Evolutionary conservation across 1,140 invertebrate species (phyloP), one percentile per base, ranked within the genome.

Genomic region (Atta cephalotes): DNA sequence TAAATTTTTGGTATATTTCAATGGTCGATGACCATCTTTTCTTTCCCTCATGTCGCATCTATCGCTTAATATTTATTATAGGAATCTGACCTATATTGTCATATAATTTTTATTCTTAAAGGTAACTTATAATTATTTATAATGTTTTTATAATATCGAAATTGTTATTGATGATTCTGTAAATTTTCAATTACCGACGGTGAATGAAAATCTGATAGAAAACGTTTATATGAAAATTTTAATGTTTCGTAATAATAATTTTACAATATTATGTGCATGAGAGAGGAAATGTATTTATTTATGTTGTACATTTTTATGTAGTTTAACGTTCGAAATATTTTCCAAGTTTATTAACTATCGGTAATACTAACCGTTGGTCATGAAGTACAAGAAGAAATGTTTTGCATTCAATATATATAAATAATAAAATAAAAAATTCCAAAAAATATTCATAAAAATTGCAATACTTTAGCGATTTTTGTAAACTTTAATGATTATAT

Each of bases 1-100:
- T 94, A 94, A 94, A 94, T 94, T 93, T 94, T 94, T 94, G 92
- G 93, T 94, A 94, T 94, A 94, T 94, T 94, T 94, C 92, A 94
- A 92, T 80, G 81, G 88, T 88, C 72, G 81, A 66, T 14, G 63
- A 31, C 3, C 14, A 0, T 12, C 53, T 56, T 63, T 53, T 18
- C 16, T 21, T 18, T 84, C 35, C 18, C 18, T 16, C 39, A 45
- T 45, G 39, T 45, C 45, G 2, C n/a, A n/a, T n/a, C 5, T 39
- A 9, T 56, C n/a, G 16, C 18, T 80, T 35, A 2, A 77, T 25
- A 16, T 56, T 53, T 66, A 18, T 70, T 2, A 70, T 12, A 56
- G 0, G 25, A 58, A 25, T 49, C 2, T 18, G 12, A 77, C 21
- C 0, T 21, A 28, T 53, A 9, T 39, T 4, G 9, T 25, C 4